A percentile compares a stretch with the other conserved stretches of the same genome.
phyloP scores from a whole-genome alignment of 2,797 vertebrate species.

The Fistularia tabacaria region DNA sequence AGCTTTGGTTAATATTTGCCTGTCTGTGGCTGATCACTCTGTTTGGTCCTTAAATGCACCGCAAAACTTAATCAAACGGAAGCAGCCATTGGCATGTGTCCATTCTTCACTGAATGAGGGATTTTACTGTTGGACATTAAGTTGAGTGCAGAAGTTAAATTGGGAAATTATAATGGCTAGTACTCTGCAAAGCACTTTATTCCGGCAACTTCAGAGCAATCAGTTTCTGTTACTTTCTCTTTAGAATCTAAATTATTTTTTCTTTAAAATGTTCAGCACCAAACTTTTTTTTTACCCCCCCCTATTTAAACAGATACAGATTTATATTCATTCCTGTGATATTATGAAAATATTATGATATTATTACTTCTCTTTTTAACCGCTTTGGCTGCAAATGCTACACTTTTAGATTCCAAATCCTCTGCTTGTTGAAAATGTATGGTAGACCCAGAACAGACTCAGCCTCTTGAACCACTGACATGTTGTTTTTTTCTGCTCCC shows the following conservation, averaged over 20 bases:
- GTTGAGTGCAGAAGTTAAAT: slow-evolving; percentile 5
- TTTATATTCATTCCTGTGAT: too few species aligned
- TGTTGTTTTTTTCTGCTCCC: too few species aligned
- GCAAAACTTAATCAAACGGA: slow-evolving; percentile 14
- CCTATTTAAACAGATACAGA: too few species aligned
- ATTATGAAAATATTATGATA: too few species aligned
- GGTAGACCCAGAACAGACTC: too few species aligned
- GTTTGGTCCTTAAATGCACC: slow-evolving; percentile 11
- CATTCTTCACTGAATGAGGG: neutral
- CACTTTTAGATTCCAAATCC: too few species aligned
- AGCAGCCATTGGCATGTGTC: slow-evolving; percentile 2
- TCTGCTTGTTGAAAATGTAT: too few species aligned
- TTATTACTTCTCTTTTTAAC: too few species aligned
- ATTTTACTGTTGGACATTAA: slow-evolving; percentile 4
- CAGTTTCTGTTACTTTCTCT: neutral
- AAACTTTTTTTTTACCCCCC: too few species aligned
- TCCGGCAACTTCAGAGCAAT: neutral
- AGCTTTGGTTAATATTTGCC: slow-evolving; percentile 6
- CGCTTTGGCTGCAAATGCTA: too few species aligned
- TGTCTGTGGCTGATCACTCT: neutral
- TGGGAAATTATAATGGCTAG: slow-evolving; percentile 3
- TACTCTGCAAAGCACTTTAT: slow-evolving; percentile 13
- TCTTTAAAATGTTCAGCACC: neutral
- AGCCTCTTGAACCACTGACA: too few species aligned
- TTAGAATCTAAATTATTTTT: neutral